These are phyloP conservation scores for Dunckerocampus dactyliophorus DNA, from an alignment of 2,113 vertebrate species.

Conservation along the genomic window DNA sequence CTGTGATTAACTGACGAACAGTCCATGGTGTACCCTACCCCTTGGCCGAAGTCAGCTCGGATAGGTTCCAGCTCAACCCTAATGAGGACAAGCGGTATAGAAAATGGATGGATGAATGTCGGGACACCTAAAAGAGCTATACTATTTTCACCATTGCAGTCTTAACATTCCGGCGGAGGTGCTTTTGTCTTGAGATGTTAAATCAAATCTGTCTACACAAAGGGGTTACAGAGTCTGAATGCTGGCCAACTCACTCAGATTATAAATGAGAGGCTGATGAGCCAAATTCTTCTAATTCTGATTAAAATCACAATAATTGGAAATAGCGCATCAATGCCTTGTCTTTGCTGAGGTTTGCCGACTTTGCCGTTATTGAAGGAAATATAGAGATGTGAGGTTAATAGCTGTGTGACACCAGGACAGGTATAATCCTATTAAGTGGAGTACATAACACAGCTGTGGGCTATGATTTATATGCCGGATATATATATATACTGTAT, in stretches of 20 bases:
- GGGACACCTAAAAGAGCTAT: background rate
- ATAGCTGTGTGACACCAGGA: conserved; percentile 35
- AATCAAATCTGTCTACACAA: conserved; percentile 36
- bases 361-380: conserved; percentile 45
- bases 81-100: background rate
- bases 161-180: conserved; percentile 1
- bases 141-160: background rate
- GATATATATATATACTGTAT: too few relatives aligned
- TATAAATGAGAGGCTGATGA: conserved; percentile 57
- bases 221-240: conserved; percentile 49
- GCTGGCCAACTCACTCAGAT: conserved; percentile 56
- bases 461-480: conserved; percentile 7
- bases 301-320: conserved; percentile 53
- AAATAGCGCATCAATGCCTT: conserved; percentile 26
- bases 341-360: conserved; percentile 38
- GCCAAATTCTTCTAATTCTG: conserved; percentile 59
- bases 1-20: too few relatives aligned
- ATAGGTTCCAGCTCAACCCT: background rate
- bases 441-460: conserved; percentile 23
- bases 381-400: conserved; percentile 47
- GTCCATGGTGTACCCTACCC: too few relatives aligned
- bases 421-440: conserved; percentile 50
- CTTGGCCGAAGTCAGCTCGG: background rate
- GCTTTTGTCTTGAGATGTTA: conserved; percentile 22
- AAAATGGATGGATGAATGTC: background rate